Conservation (phyloP, 2,113 vertebrate species). For the Myodes glareolus region DNA sequence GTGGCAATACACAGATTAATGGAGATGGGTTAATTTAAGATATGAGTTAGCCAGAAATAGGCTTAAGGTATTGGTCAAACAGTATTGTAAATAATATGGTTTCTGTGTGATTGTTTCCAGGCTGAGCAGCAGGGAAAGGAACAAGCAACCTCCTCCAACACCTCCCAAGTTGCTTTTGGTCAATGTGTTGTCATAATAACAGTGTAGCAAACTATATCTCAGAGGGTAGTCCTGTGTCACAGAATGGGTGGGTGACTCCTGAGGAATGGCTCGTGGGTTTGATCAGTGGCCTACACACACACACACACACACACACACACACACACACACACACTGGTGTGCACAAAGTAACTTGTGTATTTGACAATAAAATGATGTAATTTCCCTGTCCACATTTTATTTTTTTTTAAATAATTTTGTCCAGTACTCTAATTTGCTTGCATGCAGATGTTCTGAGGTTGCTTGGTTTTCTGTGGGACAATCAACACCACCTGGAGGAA, state of each 20-base stretch:
- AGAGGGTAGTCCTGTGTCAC: not conserved
- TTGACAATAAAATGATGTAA: conserved; percentile 27
- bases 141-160: too few relatives aligned
- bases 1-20: too few relatives aligned
- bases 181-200: not conserved
- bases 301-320: not conserved
- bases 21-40: too few relatives aligned
- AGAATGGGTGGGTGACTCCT: too few relatives aligned
- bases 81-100: too few relatives aligned
- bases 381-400: conserved; percentile 1
- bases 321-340: not conserved
- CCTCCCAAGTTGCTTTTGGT: not conserved
- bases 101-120: too few relatives aligned
- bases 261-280: not conserved
- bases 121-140: too few relatives aligned
- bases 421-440: conserved; percentile 35
- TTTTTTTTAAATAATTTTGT: not conserved
- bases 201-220: not conserved
- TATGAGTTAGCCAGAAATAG: too few relatives aligned
- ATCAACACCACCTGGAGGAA: not conserved
- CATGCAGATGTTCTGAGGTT: not conserved
- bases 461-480: not conserved
- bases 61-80: too few relatives aligned
- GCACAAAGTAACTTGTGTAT: not conserved
- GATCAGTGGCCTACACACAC: not conserved